These are phyloP conservation scores for Cetonia aurata DNA, from an alignment of 2,888 invertebrate species.

Conservation along the genomic window DNA sequence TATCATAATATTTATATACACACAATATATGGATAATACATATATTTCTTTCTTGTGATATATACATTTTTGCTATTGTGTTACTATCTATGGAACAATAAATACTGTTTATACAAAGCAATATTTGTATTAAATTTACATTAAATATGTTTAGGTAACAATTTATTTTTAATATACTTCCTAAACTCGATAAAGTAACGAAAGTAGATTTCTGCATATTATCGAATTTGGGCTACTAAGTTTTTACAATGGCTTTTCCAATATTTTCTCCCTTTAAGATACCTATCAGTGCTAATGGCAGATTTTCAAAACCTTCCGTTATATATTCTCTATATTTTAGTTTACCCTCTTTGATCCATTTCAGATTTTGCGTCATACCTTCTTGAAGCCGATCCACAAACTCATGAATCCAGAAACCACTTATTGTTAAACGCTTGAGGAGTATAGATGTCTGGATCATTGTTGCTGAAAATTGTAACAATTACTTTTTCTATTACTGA, in stretches of 20 bases:
- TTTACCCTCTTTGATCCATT: constrained; percentile 76
- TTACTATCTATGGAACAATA: neutral
- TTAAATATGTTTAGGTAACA: too few species aligned
- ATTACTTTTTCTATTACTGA: constrained; percentile 50
- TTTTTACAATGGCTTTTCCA: constrained; percentile 77
- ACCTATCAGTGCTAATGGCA: constrained; percentile 78
- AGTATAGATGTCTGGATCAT: constrained; percentile 71
- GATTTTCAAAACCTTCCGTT: constrained; percentile 80
- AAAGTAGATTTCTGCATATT: too few species aligned
- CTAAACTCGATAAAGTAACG: too few species aligned
- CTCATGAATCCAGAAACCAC: constrained; percentile 72
- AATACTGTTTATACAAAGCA: constrained; percentile 4
- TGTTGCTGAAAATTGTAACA: constrained; percentile 59
- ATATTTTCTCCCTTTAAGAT: constrained; percentile 75
- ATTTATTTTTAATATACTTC: too few species aligned
- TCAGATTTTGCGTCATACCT: constrained; percentile 73
- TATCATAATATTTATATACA: too few species aligned
- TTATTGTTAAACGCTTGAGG: constrained; percentile 71
- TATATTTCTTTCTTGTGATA: constrained; percentile 1
- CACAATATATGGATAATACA: too few species aligned
- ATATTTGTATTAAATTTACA: neutral
- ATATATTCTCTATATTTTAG: constrained; percentile 77
- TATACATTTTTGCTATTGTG: constrained; percentile 2
- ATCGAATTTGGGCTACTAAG: too few species aligned
- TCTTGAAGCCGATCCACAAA: constrained; percentile 74